These are phyloP conservation scores for Scaptomyza montana DNA, from an alignment of 1,140 invertebrate species.

Conservation along the genomic window DNA sequence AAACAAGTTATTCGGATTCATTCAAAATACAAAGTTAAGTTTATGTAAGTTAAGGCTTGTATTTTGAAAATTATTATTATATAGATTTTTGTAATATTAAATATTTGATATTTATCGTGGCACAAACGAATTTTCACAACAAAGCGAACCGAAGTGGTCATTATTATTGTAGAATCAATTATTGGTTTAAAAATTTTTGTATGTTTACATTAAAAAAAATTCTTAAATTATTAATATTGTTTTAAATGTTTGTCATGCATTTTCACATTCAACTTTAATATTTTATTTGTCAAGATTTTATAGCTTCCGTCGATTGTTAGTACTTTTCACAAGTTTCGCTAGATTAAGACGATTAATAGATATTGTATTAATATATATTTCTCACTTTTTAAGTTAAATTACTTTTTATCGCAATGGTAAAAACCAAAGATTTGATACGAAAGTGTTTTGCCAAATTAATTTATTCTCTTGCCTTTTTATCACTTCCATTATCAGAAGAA, in stretches of 20 bases:
- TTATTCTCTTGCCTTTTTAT: conserved; percentile 26
- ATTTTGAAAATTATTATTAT: background rate
- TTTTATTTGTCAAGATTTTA: no score
- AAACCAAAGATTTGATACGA: background rate
- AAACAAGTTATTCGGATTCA: background rate
- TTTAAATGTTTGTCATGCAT: no score
- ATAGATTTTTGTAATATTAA: background rate
- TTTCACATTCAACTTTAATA: no score
- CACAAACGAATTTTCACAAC: no score
- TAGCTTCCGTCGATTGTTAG: no score
- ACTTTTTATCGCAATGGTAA: background rate
- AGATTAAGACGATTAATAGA: no score
- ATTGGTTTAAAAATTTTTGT: no score
- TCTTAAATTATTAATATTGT: no score
- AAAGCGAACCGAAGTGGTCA: no score
- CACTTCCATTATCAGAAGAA: conserved; percentile 9
- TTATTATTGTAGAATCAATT: no score
- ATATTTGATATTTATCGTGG: background rate
- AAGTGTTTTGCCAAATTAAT: background rate
- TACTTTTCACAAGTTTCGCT: no score
- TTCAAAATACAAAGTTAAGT: background rate
- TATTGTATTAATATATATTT: background rate
- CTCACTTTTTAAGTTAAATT: background rate
- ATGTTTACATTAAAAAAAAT: no score
- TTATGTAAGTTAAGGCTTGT: background rate